These are phyloP conservation scores for Calliopum simillimum DNA, from an alignment of 2,888 invertebrate genomes.

Conservation along the genomic window DNA sequence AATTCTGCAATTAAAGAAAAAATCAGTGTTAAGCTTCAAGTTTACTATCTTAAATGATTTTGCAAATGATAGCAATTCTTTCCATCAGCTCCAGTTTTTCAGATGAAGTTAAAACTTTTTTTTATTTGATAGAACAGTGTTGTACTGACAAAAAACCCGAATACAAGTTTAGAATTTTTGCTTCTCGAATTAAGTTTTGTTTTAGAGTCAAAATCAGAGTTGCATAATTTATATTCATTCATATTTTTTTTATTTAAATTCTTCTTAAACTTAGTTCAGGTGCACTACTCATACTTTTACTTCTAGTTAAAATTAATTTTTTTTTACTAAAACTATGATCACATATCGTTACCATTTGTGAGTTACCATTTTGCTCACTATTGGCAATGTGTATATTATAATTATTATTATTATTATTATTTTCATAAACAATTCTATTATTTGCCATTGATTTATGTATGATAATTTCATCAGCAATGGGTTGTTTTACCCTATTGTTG, in stretches of 20 bases:
- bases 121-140: too few relatives aligned
- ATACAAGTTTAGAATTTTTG: too few relatives aligned
- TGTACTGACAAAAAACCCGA: too few relatives aligned
- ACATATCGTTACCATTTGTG: background rate
- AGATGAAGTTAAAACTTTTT: too few relatives aligned
- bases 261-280: background rate
- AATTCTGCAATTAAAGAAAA: too few relatives aligned
- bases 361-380: conserved; percentile 1
- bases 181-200: too few relatives aligned
- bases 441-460: conserved; percentile 13
- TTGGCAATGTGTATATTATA: background rate
- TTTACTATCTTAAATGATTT: too few relatives aligned
- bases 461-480: conserved; percentile 21
- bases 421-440: background rate
- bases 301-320: conserved; percentile 2
- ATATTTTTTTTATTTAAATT: conserved; percentile 1
- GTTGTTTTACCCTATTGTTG: conserved; percentile 24
- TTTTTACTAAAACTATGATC: conserved; percentile 6
- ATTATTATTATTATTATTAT: background rate
- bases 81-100: too few relatives aligned
- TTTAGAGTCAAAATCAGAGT: too few relatives aligned
- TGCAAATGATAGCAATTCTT: too few relatives aligned
- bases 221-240: too few relatives aligned
- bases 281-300: background rate
- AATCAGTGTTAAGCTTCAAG: too few relatives aligned